Conservation (phyloP, 2,797 vertebrate genomes). For the Manis pentadactyla region DNA sequence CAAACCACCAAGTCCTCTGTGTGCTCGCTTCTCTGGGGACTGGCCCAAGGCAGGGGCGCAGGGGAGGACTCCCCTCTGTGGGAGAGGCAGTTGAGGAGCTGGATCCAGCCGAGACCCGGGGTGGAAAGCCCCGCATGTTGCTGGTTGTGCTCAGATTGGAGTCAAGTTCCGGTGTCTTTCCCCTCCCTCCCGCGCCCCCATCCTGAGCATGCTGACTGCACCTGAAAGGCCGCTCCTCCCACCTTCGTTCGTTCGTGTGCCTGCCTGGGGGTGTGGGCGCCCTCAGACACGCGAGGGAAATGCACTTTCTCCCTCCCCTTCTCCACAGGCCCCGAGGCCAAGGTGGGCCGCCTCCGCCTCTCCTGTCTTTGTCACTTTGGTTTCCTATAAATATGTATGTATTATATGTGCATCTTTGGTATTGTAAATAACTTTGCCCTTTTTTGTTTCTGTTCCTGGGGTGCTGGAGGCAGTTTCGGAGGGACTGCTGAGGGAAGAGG, state of each 20-base stretch:
- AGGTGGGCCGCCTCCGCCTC: background rate
- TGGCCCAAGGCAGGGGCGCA: background rate
- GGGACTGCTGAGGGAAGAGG: background rate
- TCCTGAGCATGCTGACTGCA: constrained; percentile 58
- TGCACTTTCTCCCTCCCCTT: constrained; percentile 79
- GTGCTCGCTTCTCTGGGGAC: background rate
- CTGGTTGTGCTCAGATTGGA: constrained; percentile 47
- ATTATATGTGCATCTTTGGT: constrained; percentile 79
- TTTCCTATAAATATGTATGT: constrained; percentile 86
- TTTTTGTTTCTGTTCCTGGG: constrained; percentile 55
- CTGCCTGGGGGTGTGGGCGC: fast-evolving
- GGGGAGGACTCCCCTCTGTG: too few species aligned
- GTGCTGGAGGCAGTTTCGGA: background rate
- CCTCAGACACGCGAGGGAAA: background rate
- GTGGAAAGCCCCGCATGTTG: constrained; percentile 6
- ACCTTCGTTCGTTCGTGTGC: too few species aligned
- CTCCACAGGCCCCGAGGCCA: background rate
- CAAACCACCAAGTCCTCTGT: background rate
- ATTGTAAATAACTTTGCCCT: constrained; percentile 83
- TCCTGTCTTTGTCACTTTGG: constrained; percentile 53
- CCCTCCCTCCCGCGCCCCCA: background rate
- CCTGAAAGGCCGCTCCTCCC: background rate
- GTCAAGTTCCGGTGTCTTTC: constrained; percentile 30
- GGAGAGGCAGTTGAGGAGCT: background rate
- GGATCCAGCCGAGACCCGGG: background rate